These are phyloP conservation scores for Rhagium mordax DNA, from an alignment of 2,888 invertebrate species.

Conservation along the genomic window DNA sequence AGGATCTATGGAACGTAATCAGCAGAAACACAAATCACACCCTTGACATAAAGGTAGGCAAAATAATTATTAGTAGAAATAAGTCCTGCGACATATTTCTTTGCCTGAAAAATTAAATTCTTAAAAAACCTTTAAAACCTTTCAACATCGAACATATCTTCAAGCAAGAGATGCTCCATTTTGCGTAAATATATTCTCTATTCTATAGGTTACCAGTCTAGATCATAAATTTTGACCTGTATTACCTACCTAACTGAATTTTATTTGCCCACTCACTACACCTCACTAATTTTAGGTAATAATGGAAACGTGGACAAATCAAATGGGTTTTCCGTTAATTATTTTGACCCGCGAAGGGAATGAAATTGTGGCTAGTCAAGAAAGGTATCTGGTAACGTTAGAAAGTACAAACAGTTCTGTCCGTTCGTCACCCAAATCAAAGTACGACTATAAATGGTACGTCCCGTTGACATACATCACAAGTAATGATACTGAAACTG, in stretches of 20 bases:
- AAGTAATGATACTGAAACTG: conserved; percentile 74
- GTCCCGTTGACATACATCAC: conserved; percentile 85
- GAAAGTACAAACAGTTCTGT: conserved; percentile 65
- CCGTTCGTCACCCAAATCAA: conserved; percentile 69
- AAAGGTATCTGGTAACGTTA: conserved; percentile 74
- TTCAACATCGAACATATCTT: too few relatives aligned
- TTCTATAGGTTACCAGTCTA: too few relatives aligned
- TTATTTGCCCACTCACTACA: too few relatives aligned
- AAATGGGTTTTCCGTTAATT: conserved; percentile 88
- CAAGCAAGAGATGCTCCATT: too few relatives aligned
- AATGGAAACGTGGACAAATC: conserved; percentile 87
- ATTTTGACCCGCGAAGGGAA: conserved; percentile 76
- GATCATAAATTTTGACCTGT: too few relatives aligned
- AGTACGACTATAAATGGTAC: conserved; percentile 80
- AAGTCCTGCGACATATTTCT: too few relatives aligned
- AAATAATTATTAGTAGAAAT: too few relatives aligned
- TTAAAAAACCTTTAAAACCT: too few relatives aligned
- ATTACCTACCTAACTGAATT: too few relatives aligned
- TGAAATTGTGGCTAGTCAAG: conserved; percentile 78
- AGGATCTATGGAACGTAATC: conserved; percentile 87
- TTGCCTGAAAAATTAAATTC: too few relatives aligned
- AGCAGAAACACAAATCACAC: conserved; percentile 77
- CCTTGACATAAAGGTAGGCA: conserved; percentile 75
- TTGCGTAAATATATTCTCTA: too few relatives aligned
- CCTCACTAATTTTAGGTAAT: conserved; percentile 73